Percentiles rank a stretch among this genome's conserved stretches.
Conservation (phyloP, 2,888 invertebrate genomes). For the Drosophila monieri region DNA sequence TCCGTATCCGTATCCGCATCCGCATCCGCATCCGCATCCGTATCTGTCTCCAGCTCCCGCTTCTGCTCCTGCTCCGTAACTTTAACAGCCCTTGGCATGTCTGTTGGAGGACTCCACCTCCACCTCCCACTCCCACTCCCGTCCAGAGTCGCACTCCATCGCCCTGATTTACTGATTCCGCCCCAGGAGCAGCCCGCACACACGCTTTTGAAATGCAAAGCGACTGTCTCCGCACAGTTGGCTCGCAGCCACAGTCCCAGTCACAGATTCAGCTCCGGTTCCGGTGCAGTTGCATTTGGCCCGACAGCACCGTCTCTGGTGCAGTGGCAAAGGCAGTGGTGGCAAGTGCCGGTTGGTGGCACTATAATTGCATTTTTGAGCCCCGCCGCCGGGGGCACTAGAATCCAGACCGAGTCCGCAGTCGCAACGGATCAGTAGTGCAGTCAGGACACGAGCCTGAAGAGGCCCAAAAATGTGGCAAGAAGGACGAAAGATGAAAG, state of each 20-base stretch:
- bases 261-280: slow-evolving; percentile 1
- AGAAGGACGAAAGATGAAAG: not conserved
- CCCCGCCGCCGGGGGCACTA: slow-evolving; percentile 26
- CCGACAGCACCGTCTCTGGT: not conserved
- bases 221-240: not conserved
- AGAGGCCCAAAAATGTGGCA: not conserved
- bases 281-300: slow-evolving; percentile 1
- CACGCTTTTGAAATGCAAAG: slow-evolving; percentile 25
- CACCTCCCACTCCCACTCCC: not conserved
- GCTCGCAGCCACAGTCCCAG: not conserved
- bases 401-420: slow-evolving; percentile 2
- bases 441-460: slow-evolving; percentile 3
- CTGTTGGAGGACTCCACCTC: not conserved
- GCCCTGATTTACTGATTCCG: not conserved
- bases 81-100: slow-evolving; percentile 17
- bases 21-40: not conserved
- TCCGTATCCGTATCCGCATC: not conserved
- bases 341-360: slow-evolving; percentile 7
- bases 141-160: not conserved
- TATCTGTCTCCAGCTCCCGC: no score
- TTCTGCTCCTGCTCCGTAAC: not conserved
- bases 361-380: slow-evolving; percentile 63
- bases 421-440: slow-evolving; percentile 15
- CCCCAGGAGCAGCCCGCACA: slow-evolving; percentile 5
- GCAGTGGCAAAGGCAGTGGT: slow-evolving; percentile 10